Conservation (phyloP, 2,888 invertebrate genomes). For the Eristalinus aeneus region DNA sequence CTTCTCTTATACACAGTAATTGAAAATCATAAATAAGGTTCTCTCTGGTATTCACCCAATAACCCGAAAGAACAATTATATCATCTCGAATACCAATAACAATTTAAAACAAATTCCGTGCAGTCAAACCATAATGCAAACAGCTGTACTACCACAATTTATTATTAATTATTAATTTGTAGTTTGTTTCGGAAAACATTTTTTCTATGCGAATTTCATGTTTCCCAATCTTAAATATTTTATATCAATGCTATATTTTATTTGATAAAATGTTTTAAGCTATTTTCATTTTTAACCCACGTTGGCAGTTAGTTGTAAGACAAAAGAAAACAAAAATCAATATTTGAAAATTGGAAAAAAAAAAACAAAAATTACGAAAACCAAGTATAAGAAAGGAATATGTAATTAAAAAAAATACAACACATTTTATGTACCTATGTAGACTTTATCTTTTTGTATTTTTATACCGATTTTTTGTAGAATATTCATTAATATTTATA, state of each 20-base stretch:
- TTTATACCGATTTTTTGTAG: constrained; percentile 71
- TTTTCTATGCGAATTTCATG: background rate
- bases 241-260: constrained; percentile 1
- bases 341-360: constrained; percentile 25
- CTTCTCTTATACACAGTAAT: background rate
- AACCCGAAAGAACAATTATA: background rate
- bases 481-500: constrained; percentile 68
- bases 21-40: background rate
- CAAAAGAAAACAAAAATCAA: constrained; percentile 29
- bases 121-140: too few species aligned
- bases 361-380: too few species aligned
- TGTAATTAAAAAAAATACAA: constrained; percentile 57
- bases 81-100: background rate
- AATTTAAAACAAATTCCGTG: background rate
- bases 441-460: constrained; percentile 71
- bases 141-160: too few species aligned
- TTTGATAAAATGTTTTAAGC: constrained; percentile 6
- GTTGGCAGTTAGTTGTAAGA: constrained; percentile 55
- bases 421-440: constrained; percentile 70
- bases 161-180: too few species aligned
- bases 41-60: background rate
- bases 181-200: too few species aligned
- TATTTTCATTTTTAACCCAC: constrained; percentile 25
- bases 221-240: background rate
- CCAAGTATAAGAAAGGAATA: constrained; percentile 15